These are phyloP conservation scores for Campoletis sonorensis DNA, from an alignment of 1,140 invertebrate species.

Conservation along the genomic window DNA sequence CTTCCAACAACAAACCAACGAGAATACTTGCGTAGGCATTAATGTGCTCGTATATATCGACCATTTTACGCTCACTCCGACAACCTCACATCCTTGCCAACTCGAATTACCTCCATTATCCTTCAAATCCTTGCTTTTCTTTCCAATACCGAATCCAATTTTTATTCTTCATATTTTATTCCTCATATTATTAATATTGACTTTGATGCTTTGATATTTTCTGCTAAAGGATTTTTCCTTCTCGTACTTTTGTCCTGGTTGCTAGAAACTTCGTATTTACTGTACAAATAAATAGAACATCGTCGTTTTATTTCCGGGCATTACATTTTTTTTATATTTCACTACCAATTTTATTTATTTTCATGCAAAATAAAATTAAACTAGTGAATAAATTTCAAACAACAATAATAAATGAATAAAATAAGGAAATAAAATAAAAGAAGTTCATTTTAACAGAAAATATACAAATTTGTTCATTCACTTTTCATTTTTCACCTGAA, in stretches of 20 bases:
- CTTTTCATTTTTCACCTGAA: too few species aligned
- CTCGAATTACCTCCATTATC: background rate
- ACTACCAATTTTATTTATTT: too few species aligned
- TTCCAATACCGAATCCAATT: background rate
- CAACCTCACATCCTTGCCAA: background rate
- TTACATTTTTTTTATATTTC: too few species aligned
- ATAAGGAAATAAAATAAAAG: too few species aligned
- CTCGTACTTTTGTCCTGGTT: background rate
- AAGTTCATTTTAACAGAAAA: too few species aligned
- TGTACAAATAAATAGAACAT: background rate
- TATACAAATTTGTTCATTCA: too few species aligned
- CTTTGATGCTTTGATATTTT: background rate
- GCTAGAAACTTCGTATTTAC: background rate
- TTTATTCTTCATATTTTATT: background rate
- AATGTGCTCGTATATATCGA: background rate
- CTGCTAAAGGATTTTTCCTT: background rate
- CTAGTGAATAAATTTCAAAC: too few species aligned
- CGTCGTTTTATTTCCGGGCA: too few species aligned
- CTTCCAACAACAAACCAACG: background rate
- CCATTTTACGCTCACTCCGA: background rate
- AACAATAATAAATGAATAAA: too few species aligned
- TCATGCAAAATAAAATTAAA: too few species aligned
- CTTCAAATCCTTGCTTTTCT: background rate
- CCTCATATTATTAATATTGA: background rate
- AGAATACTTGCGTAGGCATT: conserved; percentile 13